Percentiles rank a stretch among this genome's conserved stretches.
These are phyloP conservation scores for Hyles lineata DNA, from an alignment of 2,888 invertebrate species.

Conservation along the genomic window DNA sequence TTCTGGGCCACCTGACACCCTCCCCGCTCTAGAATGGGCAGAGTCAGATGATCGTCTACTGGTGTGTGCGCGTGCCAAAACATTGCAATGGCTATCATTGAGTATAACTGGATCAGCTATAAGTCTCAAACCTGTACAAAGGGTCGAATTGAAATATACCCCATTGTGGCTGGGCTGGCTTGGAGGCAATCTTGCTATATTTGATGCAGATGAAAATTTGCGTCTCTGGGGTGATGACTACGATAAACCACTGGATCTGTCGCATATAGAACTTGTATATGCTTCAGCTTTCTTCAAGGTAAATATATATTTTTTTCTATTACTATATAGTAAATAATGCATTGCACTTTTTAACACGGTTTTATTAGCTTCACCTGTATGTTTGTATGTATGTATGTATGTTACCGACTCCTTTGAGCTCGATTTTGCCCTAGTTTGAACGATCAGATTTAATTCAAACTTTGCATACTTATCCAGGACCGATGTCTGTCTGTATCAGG, in stretches of 20 bases:
- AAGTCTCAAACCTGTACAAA: conserved; percentile 87
- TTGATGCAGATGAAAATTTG: conserved; percentile 94
- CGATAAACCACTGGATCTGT: conserved; percentile 92
- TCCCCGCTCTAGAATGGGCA: conserved; percentile 96
- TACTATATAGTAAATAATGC: too few relatives aligned
- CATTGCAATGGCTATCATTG: conserved; percentile 94
- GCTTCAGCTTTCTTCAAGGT: conserved; percentile 95
- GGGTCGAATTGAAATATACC: conserved; percentile 87
- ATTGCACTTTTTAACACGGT: too few relatives aligned
- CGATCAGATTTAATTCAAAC: too few relatives aligned
- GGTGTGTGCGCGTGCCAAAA: conserved; percentile 94
- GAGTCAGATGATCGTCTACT: conserved; percentile 90
- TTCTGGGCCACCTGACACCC: conserved; percentile 89
- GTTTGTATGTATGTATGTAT: too few relatives aligned
- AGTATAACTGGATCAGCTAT: conserved; percentile 70
- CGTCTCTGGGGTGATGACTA: conserved; percentile 96
- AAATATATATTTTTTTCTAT: conserved; percentile 26
- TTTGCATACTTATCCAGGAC: too few relatives aligned
- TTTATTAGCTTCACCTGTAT: too few relatives aligned
- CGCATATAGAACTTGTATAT: conserved; percentile 92
- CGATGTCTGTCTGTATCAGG: too few relatives aligned
- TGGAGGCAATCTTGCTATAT: conserved; percentile 92
- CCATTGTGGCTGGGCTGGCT: conserved; percentile 89
- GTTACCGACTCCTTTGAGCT: too few relatives aligned
- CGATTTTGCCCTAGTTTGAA: too few relatives aligned